These are phyloP conservation scores for Falcaria lacertinaria DNA, from an alignment of 2,888 invertebrate genomes.

Conservation along the genomic window DNA sequence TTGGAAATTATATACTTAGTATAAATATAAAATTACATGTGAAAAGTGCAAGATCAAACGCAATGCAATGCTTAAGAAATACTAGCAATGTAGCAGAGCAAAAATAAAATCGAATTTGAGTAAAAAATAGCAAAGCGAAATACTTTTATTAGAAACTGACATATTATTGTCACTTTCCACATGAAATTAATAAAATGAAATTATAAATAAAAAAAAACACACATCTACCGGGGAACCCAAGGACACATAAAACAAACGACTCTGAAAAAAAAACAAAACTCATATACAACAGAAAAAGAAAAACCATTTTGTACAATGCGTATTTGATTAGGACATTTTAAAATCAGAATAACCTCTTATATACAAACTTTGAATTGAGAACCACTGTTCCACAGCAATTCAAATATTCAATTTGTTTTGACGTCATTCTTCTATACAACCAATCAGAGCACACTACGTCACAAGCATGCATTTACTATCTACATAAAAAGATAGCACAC, in stretches of 20 bases:
- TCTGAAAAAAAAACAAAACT: slow-evolving; percentile 55
- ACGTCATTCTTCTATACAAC: not conserved
- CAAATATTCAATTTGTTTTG: not conserved
- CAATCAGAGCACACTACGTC: slow-evolving; percentile 4
- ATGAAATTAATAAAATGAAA: slow-evolving; percentile 37
- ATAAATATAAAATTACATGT: slow-evolving; percentile 36
- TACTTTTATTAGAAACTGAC: no score
- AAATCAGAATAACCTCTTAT: no score
- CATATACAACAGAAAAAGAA: slow-evolving; percentile 32
- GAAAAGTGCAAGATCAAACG: slow-evolving; percentile 22
- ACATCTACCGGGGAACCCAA: slow-evolving; percentile 74
- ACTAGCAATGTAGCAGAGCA: no score
- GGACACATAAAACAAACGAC: slow-evolving; percentile 46
- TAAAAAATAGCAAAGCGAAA: no score
- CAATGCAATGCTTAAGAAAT: no score
- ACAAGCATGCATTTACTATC: slow-evolving; percentile 3
- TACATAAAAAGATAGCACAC: slow-evolving; percentile 1
- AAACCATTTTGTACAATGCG: not conserved
- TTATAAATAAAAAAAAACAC: slow-evolving; percentile 47
- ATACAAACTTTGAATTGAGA: not conserved
- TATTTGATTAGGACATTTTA: not conserved
- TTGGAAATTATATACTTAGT: slow-evolving; percentile 7
- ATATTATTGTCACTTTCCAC: slow-evolving; percentile 21
- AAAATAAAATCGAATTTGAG: no score
- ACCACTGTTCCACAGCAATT: no score